Evolutionary conservation across 2,113 vertebrate species (phyloP).

Genomic region (Alethe diademata): DNA sequence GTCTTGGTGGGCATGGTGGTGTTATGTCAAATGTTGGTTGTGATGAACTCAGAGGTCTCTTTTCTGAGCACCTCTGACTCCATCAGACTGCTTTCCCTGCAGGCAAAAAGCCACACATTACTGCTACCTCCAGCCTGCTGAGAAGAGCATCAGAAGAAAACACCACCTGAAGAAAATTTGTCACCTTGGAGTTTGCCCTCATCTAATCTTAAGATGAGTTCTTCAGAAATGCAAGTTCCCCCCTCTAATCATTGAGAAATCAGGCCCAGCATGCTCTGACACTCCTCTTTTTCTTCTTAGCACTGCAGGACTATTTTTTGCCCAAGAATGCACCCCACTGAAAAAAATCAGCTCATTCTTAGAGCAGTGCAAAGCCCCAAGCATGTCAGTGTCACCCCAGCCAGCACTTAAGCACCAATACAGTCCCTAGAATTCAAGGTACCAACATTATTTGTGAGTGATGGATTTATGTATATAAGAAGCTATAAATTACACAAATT

Average conservation of each 20-base stretch:
- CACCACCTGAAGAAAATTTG: not conserved
- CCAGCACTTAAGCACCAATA: not conserved
- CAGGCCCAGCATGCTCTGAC: not conserved
- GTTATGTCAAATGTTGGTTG: not conserved
- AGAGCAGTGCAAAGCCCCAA: not conserved
- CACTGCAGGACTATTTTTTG: not conserved
- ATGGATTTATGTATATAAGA: not conserved
- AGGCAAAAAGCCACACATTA: not conserved
- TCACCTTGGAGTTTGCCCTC: not conserved
- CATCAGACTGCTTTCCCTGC: not conserved
- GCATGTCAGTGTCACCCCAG: not conserved
- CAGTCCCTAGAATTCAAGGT: not conserved
- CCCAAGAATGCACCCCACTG: not conserved
- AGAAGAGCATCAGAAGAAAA: not conserved
- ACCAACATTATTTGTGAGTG: not conserved
- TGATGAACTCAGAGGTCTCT: not conserved
- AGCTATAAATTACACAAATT: constrained; percentile 11
- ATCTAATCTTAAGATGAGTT: not conserved
- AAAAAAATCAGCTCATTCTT: not conserved
- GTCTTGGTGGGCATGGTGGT: not conserved
- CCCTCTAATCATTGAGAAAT: not conserved
- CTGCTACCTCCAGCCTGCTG: not conserved
- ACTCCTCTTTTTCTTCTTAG: not conserved
- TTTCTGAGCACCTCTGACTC: not conserved
- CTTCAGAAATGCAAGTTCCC: not conserved